Evolutionary conservation across 2,888 invertebrate species (phyloP), one percentile per base, ranked within the genome.

Genomic region (Synanthedon andrenaeformis): DNA sequence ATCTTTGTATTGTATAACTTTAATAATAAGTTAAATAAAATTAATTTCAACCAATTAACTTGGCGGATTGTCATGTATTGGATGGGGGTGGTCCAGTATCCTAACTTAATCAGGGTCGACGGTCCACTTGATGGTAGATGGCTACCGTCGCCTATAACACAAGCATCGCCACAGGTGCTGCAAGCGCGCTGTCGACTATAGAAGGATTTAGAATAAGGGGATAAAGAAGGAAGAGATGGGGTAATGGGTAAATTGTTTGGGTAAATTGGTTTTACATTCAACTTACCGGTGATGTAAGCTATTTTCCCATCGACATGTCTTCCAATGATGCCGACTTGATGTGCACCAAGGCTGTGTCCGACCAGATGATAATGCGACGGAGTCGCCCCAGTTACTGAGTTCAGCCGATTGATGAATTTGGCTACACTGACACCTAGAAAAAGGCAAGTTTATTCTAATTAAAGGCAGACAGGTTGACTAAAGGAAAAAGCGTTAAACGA

Each of bases 281-380:
- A 53, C 63, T 58, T 51, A 69, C 73, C 68, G 51, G 72, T 70
- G 2, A 73, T 65, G 17, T 72, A 73, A n/a, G 64, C 59, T 3
- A 67, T 56, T 12, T 54, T 17, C 4, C 68, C 65, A 2, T 56
- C 55, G 3, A 72, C 58, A 17, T 67, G 63, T 3, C 77, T 65
- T 28, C 71, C 74, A 0, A 70, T 56, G 11, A 77, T 65, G 0
- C 77, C 77, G 0, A 63, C 64, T 53, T 66, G 62, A 35, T 77
- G 77, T 0, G 60, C 77, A 0, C 77, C 77, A 0, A 77, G 61
- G 4, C 71, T 72, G 60, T 77, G 73, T 0, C 77, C 77, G 0
- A 69, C 64, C 0, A 78, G 52, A 57, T 76, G 77, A 60, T 68
- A 76, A 52, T 59, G 62, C 0, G 41, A 35, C 0, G 66, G 58